Percentiles rank a stretch among this genome's conserved stretches.
These are phyloP conservation scores for Sebastes taczanowskii DNA, from an alignment of 2,797 vertebrate species.

Conservation along the genomic window DNA sequence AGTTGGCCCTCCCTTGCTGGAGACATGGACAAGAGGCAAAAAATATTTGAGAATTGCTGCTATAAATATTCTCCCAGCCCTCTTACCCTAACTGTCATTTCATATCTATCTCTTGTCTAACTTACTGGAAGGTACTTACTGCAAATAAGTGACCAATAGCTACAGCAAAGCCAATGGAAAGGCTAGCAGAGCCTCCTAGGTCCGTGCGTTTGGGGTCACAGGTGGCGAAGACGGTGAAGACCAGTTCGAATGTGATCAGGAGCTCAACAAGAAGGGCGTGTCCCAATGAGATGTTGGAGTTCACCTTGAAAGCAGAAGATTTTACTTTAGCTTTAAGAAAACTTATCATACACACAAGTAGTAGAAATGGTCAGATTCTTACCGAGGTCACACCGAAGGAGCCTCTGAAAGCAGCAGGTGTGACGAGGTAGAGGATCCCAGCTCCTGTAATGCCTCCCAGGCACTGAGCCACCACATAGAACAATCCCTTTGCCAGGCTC, in stretches of 20 bases:
- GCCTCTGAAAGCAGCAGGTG: constrained; percentile 86
- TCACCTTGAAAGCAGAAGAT: constrained; percentile 82
- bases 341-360: background rate
- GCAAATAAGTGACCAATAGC: constrained; percentile 95
- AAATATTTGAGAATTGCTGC: background rate
- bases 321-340: background rate
- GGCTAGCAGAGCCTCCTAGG: constrained; percentile 89
- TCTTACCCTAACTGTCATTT: background rate
- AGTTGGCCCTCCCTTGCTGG: background rate
- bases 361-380: constrained; percentile 38
- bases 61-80: background rate
- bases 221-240: constrained; percentile 96
- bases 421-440: constrained; percentile 90
- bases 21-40: background rate
- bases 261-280: constrained; percentile 94
- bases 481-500: constrained; percentile 91
- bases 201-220: constrained; percentile 92
- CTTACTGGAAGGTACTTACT: constrained; percentile 83
- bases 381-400: constrained; percentile 89
- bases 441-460: constrained; percentile 90
- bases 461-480: constrained; percentile 93
- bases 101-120: background rate
- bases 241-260: constrained; percentile 94
- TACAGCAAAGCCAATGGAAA: constrained; percentile 95
- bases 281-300: constrained; percentile 85